phyloP scores from a whole-genome alignment of 2,888 invertebrate species.

The Ceriagrion tenellum region DNA sequence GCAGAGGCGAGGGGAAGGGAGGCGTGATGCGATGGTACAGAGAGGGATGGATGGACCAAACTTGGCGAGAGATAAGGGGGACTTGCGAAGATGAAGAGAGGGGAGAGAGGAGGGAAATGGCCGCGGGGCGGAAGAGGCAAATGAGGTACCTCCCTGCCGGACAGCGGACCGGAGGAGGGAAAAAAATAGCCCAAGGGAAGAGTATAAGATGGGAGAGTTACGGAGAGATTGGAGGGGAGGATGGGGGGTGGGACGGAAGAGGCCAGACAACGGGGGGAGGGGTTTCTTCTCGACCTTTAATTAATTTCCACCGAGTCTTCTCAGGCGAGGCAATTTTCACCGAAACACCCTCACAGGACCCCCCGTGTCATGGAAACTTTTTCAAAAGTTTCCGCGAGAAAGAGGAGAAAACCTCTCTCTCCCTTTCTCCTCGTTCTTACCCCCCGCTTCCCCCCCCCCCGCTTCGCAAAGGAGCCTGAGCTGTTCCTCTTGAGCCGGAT shows the following conservation, averaged over 20 bases:
- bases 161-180: not conserved
- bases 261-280: no score
- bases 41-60: not conserved
- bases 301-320: slow-evolving; percentile 51
- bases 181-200: not conserved
- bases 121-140: not conserved
- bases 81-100: not conserved
- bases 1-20: no score
- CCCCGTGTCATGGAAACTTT: slow-evolving; percentile 34
- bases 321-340: slow-evolving; percentile 48
- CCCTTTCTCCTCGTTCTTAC: no score
- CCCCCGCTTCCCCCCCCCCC: not conserved
- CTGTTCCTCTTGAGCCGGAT: no score
- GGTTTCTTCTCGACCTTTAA: slow-evolving; percentile 15
- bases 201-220: not conserved
- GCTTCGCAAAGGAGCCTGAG: no score
- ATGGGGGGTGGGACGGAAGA: not conserved
- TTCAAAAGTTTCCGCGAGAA: not conserved
- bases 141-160: not conserved
- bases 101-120: not conserved
- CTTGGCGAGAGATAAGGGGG: not conserved
- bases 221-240: not conserved
- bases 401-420: not conserved
- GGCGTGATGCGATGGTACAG: not conserved
- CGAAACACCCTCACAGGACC: slow-evolving; percentile 25